Conservation (phyloP, 2,113 vertebrate species). For the Platysternon megacephalum region DNA sequence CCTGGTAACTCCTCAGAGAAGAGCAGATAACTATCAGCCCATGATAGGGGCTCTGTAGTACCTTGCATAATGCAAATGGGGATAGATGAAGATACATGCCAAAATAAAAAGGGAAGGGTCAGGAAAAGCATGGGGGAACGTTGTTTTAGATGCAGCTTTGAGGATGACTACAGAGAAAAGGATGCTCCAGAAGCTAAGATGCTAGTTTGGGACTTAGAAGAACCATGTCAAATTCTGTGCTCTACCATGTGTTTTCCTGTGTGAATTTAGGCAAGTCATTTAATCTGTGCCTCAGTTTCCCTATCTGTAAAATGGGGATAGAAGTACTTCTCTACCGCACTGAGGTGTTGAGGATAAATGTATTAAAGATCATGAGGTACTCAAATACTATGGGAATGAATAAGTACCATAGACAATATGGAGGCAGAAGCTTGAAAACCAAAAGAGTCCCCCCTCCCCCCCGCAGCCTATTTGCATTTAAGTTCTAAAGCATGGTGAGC, state of each 20-base stretch:
- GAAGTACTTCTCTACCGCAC: not conserved
- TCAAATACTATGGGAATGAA: not conserved
- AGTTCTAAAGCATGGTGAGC: not conserved
- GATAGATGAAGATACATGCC: not conserved
- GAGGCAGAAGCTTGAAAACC: not conserved
- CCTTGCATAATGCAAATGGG: not conserved
- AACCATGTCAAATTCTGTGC: not conserved
- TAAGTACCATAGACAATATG: not conserved
- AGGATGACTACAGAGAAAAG: not conserved
- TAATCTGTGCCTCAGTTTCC: not conserved
- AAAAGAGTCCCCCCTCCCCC: not conserved
- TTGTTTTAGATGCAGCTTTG: not conserved
- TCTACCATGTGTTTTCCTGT: not conserved
- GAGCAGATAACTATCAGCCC: not conserved
- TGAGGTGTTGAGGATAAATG: not conserved
- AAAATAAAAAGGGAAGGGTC: rapidly evolving
- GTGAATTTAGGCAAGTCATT: not conserved
- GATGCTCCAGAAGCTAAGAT: not conserved
- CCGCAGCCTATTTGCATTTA: not conserved
- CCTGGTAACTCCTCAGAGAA: not conserved
- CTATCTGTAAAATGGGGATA: not conserved
- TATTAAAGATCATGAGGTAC: not conserved
- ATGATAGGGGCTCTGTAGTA: not conserved
- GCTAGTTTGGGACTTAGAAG: not conserved
- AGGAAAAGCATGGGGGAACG: not conserved